A percentile compares a stretch with the other conserved stretches of the same genome.
Evolutionary conservation across 2,888 invertebrate genomes (phyloP).

Genomic region (Drosophila rubida): DNA sequence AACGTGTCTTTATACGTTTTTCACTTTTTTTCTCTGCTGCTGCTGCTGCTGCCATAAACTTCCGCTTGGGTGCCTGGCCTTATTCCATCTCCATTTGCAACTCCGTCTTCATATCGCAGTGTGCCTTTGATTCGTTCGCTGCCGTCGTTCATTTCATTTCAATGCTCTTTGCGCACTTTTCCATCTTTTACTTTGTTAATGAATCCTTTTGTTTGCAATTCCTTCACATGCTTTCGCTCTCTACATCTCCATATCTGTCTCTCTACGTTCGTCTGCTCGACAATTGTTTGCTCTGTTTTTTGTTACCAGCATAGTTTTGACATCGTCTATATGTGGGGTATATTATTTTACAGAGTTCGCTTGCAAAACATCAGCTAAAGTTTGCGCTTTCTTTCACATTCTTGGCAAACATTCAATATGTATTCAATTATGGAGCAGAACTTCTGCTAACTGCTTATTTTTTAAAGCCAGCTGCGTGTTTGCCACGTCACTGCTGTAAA

Average conservation of each 20-base stretch:
- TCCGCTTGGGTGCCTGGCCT: conserved; percentile 63
- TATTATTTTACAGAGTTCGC: conserved; percentile 1
- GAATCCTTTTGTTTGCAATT: conserved; percentile 74
- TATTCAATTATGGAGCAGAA: not conserved
- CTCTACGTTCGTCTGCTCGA: not conserved
- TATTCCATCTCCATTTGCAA: not conserved
- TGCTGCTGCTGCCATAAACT: too few relatives aligned
- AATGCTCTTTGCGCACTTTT: conserved; percentile 62
- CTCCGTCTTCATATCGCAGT: conserved; percentile 27
- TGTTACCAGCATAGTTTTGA: conserved; percentile 7
- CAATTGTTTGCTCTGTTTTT: conserved; percentile 18
- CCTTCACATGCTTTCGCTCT: conserved; percentile 41
- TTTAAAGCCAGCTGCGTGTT: conserved; percentile 10
- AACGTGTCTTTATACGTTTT: conserved; percentile 54
- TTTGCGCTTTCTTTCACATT: not conserved
- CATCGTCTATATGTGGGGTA: conserved; percentile 12
- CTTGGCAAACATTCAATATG: not conserved
- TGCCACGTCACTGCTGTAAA: not conserved
- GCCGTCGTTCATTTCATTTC: conserved; percentile 49
- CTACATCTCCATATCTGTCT: not conserved
- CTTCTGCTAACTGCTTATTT: too few relatives aligned
- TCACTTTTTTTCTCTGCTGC: too few relatives aligned
- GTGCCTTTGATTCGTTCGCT: conserved; percentile 18
- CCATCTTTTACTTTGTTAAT: conserved; percentile 78
- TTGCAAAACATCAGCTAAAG: not conserved